phyloP scores from a whole-genome alignment of 2,888 invertebrate genomes.

The Calameuta idolon region DNA sequence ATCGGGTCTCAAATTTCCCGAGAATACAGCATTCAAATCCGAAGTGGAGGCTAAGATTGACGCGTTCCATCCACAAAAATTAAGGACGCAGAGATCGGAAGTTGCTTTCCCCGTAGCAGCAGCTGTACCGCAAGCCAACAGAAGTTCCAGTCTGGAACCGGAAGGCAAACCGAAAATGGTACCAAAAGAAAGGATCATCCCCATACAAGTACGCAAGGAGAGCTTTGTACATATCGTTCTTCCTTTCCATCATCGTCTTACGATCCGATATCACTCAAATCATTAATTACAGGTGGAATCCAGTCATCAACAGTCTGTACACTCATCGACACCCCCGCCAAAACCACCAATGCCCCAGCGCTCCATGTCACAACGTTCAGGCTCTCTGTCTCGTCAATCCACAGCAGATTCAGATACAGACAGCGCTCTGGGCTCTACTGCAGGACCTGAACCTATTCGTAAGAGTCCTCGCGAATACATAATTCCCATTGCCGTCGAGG shows the following conservation, averaged over 20 bases:
- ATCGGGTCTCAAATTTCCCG: slow-evolving; percentile 65
- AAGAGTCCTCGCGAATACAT: slow-evolving; percentile 92
- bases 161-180: slow-evolving; percentile 57
- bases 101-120: slow-evolving; percentile 71
- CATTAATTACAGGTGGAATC: slow-evolving; percentile 45
- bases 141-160: slow-evolving; percentile 72
- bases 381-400: slow-evolving; percentile 73
- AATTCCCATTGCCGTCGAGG: slow-evolving; percentile 93
- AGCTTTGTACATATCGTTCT: neutral
- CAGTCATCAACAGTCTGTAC: slow-evolving; percentile 57
- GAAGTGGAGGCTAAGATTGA: slow-evolving; percentile 61
- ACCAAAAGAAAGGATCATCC: slow-evolving; percentile 76
- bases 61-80: slow-evolving; percentile 61
- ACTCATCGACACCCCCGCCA: slow-evolving; percentile 66
- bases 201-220: slow-evolving; percentile 67
- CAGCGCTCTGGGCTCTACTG: slow-evolving; percentile 67
- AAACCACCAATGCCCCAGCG: slow-evolving; percentile 69
- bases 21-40: slow-evolving; percentile 53
- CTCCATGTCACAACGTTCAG: slow-evolving; percentile 67
- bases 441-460: slow-evolving; percentile 79
- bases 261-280: neutral
- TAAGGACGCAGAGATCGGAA: slow-evolving; percentile 70
- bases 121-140: slow-evolving; percentile 59
- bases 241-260: neutral
- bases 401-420: slow-evolving; percentile 81